A percentile compares a stretch with the other conserved stretches of the same genome.
Conservation (phyloP, 2,888 invertebrate species). For the Brenthis ino region DNA sequence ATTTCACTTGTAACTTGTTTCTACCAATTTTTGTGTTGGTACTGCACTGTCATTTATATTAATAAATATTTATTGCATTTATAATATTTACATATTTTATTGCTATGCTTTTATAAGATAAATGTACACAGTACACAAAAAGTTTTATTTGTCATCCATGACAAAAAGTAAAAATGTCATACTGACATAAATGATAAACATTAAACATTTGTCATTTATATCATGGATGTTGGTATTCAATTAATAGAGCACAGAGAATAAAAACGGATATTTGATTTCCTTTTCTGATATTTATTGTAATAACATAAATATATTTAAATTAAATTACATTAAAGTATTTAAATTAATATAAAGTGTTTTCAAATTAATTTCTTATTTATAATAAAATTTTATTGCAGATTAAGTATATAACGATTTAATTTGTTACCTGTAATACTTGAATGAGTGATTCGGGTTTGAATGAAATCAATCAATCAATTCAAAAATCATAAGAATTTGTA, state of each 20-base stretch:
- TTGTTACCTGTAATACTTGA: constrained; percentile 33
- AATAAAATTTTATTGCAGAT: not conserved
- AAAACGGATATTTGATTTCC: not conserved
- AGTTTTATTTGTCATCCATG: no score
- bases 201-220: no score
- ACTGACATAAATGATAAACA: not conserved
- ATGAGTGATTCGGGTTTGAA: constrained; percentile 32
- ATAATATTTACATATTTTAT: constrained; percentile 2
- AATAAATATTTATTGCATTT: not conserved
- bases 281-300: not conserved
- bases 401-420: constrained; percentile 4
- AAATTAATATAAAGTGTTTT: not conserved
- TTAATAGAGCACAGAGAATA: no score
- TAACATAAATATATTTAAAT: not conserved
- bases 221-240: no score
- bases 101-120: not conserved
- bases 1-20: not conserved
- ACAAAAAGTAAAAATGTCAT: not conserved
- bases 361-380: not conserved
- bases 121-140: not conserved
- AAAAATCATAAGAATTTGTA: constrained; percentile 56
- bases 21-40: not conserved
- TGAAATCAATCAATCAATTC: constrained; percentile 59
- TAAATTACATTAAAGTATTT: not conserved
- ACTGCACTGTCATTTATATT: not conserved